Conservation (phyloP, 2,113 vertebrate species). For the Sinocyclocheilus grahami region DNA sequence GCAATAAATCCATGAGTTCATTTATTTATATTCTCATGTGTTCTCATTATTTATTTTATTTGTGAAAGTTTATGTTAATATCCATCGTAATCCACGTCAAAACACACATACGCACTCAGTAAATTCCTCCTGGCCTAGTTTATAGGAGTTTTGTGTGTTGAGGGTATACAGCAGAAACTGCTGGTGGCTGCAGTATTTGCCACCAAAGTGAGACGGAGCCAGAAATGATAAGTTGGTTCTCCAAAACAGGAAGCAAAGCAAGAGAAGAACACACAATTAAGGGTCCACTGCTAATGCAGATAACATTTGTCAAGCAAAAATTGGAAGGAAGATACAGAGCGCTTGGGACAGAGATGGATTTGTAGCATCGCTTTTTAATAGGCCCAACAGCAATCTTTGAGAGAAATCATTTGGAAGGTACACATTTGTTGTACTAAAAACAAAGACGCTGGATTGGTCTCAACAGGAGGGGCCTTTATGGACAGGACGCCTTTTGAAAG, state of each 20-base stretch:
- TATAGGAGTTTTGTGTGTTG: slow-evolving; percentile 54
- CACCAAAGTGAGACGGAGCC: slow-evolving; percentile 52
- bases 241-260: slow-evolving; percentile 51
- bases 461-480: not conserved
- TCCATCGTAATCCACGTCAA: slow-evolving; percentile 7
- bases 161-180: slow-evolving; percentile 58
- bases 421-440: not conserved
- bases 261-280: slow-evolving; percentile 62
- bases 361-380: slow-evolving; percentile 54
- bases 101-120: slow-evolving; percentile 34
- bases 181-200: slow-evolving; percentile 65
- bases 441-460: slow-evolving; percentile 10
- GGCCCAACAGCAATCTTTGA: not conserved
- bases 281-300: slow-evolving; percentile 51
- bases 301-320: slow-evolving; percentile 65
- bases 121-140: slow-evolving; percentile 57
- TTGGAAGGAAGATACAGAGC: slow-evolving; percentile 51
- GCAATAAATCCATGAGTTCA: not conserved
- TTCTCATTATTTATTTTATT: slow-evolving; percentile 21
- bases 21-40: slow-evolving; percentile 20
- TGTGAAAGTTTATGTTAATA: slow-evolving; percentile 24
- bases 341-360: slow-evolving; percentile 57
- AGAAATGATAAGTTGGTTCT: slow-evolving; percentile 68
- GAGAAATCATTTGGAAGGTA: slow-evolving; percentile 16
- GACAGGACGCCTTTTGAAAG: no score